A percentile compares a stretch with the other conserved stretches of the same genome.
Conservation (phyloP, 2,888 invertebrate genomes). For the Chrysolina americana region DNA sequence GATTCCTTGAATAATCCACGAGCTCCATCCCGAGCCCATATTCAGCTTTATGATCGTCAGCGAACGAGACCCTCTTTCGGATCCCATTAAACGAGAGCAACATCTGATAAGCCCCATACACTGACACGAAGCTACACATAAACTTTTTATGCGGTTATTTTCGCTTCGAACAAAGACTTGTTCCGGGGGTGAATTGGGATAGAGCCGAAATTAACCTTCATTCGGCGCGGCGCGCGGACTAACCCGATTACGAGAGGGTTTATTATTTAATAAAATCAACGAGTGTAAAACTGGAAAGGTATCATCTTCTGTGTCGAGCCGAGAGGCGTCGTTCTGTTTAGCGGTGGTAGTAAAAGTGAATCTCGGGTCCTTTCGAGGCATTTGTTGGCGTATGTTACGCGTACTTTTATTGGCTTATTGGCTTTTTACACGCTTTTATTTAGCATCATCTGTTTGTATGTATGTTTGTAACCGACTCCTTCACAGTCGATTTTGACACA, state of each 20-base stretch:
- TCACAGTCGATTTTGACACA: no score
- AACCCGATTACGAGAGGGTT: conserved; percentile 20
- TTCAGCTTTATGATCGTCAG: conserved; percentile 38
- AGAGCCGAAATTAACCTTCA: conserved; percentile 29
- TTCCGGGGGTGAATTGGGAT: conserved; percentile 26
- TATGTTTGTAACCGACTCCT: no score
- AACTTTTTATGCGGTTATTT: conserved; percentile 45
- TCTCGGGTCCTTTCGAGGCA: background rate
- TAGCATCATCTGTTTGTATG: no score
- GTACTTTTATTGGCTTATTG: no score
- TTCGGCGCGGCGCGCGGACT: background rate
- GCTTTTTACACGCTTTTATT: no score
- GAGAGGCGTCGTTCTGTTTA: background rate
- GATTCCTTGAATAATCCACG: background rate
- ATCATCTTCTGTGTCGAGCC: background rate
- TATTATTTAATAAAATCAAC: conserved; percentile 30
- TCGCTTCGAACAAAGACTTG: conserved; percentile 34
- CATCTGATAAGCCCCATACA: conserved; percentile 44
- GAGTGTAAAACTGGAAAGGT: conserved; percentile 9
- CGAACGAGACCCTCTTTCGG: conserved; percentile 33
- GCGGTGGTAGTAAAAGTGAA: background rate
- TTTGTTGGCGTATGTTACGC: background rate
- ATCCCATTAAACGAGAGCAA: conserved; percentile 38
- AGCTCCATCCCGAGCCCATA: conserved; percentile 31
- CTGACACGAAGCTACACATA: conserved; percentile 33